Percentiles rank a stretch among this genome's conserved stretches.
Conservation (phyloP, 1,140 invertebrate genomes). For the Drosophila auraria region DNA sequence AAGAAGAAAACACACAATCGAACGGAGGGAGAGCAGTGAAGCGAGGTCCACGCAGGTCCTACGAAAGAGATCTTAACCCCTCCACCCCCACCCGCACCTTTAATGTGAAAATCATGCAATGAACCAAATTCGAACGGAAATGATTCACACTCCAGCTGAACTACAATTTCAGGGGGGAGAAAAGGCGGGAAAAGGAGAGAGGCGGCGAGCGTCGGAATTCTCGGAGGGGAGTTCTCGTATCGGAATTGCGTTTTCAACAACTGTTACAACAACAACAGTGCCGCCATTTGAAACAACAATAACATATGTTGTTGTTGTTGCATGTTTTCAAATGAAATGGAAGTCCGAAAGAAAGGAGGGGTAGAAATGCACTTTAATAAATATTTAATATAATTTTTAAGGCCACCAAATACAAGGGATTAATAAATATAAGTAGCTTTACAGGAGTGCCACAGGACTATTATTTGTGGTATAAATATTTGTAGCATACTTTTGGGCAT, state of each 20-base stretch:
- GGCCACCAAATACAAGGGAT: background rate
- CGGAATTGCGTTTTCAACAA: slow-evolving; percentile 78
- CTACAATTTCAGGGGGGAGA: slow-evolving; percentile 49
- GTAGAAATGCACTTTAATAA: no score
- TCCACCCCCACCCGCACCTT: slow-evolving; percentile 8
- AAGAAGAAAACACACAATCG: slow-evolving; percentile 74
- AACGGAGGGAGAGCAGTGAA: slow-evolving; percentile 35
- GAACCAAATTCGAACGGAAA: slow-evolving; percentile 82
- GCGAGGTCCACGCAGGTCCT: slow-evolving; percentile 42
- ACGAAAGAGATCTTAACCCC: slow-evolving; percentile 25
- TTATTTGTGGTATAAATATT: no score
- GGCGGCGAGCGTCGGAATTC: background rate
- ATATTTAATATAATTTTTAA: no score
- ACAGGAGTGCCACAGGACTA: background rate
- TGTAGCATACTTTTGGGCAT: no score
- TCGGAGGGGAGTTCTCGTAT: slow-evolving; percentile 32
- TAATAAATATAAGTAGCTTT: background rate
- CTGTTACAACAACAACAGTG: slow-evolving; percentile 57
- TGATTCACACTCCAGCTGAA: slow-evolving; percentile 79
- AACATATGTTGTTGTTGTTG: slow-evolving; percentile 22
- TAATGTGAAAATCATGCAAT: slow-evolving; percentile 83
- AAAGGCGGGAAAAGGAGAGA: background rate
- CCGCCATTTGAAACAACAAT: slow-evolving; percentile 71
- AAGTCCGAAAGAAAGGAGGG: background rate
- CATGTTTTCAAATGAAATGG: slow-evolving; percentile 41